Conservation (phyloP, 2,888 invertebrate species). For the Chelonus formosanus region DNA sequence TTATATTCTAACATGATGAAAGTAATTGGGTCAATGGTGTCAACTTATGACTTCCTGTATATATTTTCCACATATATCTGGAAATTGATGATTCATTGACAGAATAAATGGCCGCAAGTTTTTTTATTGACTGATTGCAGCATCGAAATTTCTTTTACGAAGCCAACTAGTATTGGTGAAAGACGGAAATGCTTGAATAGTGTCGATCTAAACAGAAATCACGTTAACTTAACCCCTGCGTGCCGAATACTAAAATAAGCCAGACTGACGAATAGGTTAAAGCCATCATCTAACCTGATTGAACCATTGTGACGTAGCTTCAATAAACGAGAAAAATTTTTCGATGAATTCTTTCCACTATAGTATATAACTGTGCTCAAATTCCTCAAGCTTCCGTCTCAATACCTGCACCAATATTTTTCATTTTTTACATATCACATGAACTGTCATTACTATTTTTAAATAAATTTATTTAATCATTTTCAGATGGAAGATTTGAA, state of each 20-base stretch:
- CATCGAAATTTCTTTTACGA: background rate
- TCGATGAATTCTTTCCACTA: slow-evolving; percentile 4
- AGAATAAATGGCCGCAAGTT: no score
- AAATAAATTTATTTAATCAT: background rate
- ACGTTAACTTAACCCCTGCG: slow-evolving; percentile 54
- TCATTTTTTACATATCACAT: background rate
- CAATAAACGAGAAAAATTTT: slow-evolving; percentile 26
- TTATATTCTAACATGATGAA: no score
- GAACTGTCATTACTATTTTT: background rate
- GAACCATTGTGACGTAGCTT: slow-evolving; percentile 58
- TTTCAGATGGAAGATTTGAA: slow-evolving; percentile 65
- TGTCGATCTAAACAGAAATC: slow-evolving; percentile 59
- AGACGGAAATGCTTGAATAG: slow-evolving; percentile 50
- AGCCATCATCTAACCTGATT: slow-evolving; percentile 55
- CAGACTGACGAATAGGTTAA: slow-evolving; percentile 39
- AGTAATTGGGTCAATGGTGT: no score
- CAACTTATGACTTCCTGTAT: no score
- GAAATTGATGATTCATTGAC: no score
- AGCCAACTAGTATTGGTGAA: slow-evolving; percentile 18
- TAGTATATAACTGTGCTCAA: background rate
- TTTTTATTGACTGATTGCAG: background rate
- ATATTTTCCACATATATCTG: no score
- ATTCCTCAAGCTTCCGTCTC: no score
- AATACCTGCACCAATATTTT: no score
- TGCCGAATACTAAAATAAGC: slow-evolving; percentile 54